Evolutionary conservation across 2,888 invertebrate genomes (phyloP).

Genomic region (Ctena decussata): DNA sequence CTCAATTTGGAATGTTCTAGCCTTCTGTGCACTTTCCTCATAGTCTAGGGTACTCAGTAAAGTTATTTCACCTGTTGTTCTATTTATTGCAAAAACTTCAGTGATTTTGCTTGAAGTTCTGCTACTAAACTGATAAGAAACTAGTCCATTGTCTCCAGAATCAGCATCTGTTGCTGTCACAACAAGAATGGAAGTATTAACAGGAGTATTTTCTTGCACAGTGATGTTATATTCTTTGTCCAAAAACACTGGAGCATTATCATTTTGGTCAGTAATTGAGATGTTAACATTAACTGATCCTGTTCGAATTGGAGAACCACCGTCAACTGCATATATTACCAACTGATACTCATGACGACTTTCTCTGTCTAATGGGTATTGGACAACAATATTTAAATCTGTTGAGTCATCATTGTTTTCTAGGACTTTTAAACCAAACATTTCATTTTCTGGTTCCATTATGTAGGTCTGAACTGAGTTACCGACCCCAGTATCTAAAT

Average conservation of each 20-base stretch:
- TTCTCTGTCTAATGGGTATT: conserved; percentile 79
- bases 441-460: conserved; percentile 73
- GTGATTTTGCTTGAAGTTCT: conserved; percentile 71
- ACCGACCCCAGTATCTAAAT: conserved; percentile 73
- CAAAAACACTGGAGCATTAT: conserved; percentile 77
- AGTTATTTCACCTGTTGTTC: conserved; percentile 94
- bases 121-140: conserved; percentile 86
- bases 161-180: conserved; percentile 95
- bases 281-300: conserved; percentile 80
- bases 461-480: conserved; percentile 77
- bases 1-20: conserved; percentile 91
- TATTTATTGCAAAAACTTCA: conserved; percentile 90
- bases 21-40: conserved; percentile 90
- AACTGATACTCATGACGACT: conserved; percentile 75
- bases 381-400: conserved; percentile 78
- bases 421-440: conserved; percentile 75
- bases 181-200: conserved; percentile 69
- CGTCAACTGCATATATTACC: conserved; percentile 79
- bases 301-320: conserved; percentile 74
- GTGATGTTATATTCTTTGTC: conserved; percentile 70
- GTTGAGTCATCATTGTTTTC: conserved; percentile 70
- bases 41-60: conserved; percentile 94
- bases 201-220: conserved; percentile 74
- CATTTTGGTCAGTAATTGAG: conserved; percentile 80
- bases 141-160: conserved; percentile 91